Evolutionary conservation across 2,888 invertebrate species (phyloP), one percentile per base, ranked within the genome.

Genomic region (Cabera pusaria): DNA sequence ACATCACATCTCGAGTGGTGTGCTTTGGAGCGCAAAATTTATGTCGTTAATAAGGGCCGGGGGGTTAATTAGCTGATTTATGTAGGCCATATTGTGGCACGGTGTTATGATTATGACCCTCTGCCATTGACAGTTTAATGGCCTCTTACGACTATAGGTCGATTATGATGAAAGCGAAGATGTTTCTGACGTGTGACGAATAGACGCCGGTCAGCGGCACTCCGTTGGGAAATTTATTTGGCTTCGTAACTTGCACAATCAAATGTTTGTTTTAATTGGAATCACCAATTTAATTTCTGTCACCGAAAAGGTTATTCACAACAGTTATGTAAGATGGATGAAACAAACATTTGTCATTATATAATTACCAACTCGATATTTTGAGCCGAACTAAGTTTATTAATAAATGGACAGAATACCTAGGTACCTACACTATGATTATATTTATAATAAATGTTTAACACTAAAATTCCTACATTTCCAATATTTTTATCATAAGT

Each of bases 1-100:
- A 65, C 74, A 76, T 77, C 72, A 72, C 72, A 72, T 50, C 73
- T 75, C 61, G 75, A 79, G 78, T 75, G 71, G 65, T 60, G 72
- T 69, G 75, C 72, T 66, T 64, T 63, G 58, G 59, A 70, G 74
- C 75, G 77, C 70, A 68, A 83, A 86, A 86, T 86, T 82, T 85
- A 86, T 85, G 83, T 82, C 76, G 72, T 82, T 86, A 84, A 86
- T 86, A 86, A 83, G 83, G 77, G 72, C 76, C 67, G 59, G 67
- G 76, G 80, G 80, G 81, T 84, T 85, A 86, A 87, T 86, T 85
- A 84, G 74, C 73, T 82, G 84, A 86, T 84, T 86, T 84, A 86
- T 79, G 78, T 65, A 59, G 72, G 64, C 68, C 78, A 78, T 84
- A 83, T 75, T 75, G 76, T 72, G 68, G 71, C 69, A 73, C 75